A percentile compares a stretch with the other conserved stretches of the same genome.
These are phyloP conservation scores for Tetraodon nigroviridis DNA, from an alignment of 2,113 vertebrate genomes.

Conservation along the genomic window DNA sequence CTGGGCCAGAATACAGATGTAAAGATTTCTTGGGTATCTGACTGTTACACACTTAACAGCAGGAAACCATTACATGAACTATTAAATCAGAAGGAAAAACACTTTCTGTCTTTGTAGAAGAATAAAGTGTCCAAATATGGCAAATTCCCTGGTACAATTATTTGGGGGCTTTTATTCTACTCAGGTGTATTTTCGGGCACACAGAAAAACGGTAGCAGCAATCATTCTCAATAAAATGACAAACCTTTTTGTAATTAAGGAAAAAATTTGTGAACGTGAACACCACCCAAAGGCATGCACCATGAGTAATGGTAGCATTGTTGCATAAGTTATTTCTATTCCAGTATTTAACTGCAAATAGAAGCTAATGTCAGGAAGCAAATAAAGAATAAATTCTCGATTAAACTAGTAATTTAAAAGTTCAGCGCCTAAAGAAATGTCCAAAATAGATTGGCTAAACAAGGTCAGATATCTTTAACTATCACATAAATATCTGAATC, in stretches of 20 bases:
- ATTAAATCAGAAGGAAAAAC: neutral
- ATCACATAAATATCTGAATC: slow-evolving; percentile 34
- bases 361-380: slow-evolving; percentile 1
- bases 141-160: slow-evolving; percentile 8
- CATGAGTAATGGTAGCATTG: slow-evolving; percentile 36
- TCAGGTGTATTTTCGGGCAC: slow-evolving; percentile 13
- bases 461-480: slow-evolving; percentile 24
- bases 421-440: slow-evolving; percentile 15
- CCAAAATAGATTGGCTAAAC: slow-evolving; percentile 27
- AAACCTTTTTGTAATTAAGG: slow-evolving; percentile 14
- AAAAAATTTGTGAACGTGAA: slow-evolving; percentile 19
- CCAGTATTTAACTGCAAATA: slow-evolving; percentile 23
- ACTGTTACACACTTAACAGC: no score
- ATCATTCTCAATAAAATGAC: slow-evolving; percentile 15
- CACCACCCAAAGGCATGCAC: slow-evolving; percentile 28
- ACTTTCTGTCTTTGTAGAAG: slow-evolving; percentile 10
- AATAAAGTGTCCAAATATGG: slow-evolving; percentile 13
- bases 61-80: neutral
- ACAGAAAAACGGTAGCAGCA: slow-evolving; percentile 10
- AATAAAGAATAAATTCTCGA: slow-evolving; percentile 27
- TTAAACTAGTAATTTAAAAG: slow-evolving; percentile 20
- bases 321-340: slow-evolving; percentile 23
- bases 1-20: neutral
- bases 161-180: slow-evolving; percentile 8
- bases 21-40: no score